Conservation (phyloP, 2,113 vertebrate species). For the Tichodroma muraria region DNA sequence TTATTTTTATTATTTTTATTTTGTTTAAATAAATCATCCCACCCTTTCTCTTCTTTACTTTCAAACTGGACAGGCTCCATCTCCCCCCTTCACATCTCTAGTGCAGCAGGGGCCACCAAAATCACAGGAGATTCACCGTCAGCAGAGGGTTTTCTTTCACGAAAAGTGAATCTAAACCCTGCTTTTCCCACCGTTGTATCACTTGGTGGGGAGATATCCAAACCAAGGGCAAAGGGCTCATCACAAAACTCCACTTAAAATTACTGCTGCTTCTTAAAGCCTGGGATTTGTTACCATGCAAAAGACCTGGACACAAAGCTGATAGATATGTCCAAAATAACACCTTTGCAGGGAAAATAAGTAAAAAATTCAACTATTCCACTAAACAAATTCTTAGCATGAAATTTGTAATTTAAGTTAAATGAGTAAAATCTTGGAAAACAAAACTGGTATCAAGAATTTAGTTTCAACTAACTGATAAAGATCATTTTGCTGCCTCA, state of each 20-base stretch:
- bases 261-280: background rate
- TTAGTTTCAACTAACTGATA: background rate
- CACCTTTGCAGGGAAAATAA: background rate
- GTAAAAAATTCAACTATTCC: background rate
- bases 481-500: background rate
- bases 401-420: background rate
- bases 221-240: background rate
- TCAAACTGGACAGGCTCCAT: background rate
- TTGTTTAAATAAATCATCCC: background rate
- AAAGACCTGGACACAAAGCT: background rate
- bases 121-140: background rate
- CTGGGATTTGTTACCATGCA: background rate
- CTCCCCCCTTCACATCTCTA: background rate
- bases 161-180: background rate
- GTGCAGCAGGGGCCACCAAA: background rate
- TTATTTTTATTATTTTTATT: background rate
- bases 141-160: background rate
- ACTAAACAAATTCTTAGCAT: background rate
- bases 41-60: background rate
- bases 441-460: background rate
- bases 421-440: background rate
- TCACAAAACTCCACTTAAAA: background rate
- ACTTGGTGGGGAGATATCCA: background rate
- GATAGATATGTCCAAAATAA: background rate
- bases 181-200: background rate